phyloP scores from a whole-genome alignment of 2,888 invertebrate species.

The Unio delphinus region DNA sequence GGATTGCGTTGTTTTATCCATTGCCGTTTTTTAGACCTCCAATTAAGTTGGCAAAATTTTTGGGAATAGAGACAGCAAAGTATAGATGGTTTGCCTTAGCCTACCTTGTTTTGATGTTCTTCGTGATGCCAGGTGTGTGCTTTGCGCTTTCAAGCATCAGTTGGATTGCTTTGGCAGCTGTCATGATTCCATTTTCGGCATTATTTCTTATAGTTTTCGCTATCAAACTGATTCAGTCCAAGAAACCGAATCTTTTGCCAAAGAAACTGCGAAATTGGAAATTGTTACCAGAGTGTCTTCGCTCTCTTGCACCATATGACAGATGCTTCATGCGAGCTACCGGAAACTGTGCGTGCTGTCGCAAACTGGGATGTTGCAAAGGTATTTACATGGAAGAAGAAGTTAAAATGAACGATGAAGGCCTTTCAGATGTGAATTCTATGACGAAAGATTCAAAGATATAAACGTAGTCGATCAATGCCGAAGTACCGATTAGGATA shows the following conservation, averaged over 20 bases:
- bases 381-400: slow-evolving; percentile 1
- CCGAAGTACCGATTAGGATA: too few species aligned
- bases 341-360: slow-evolving; percentile 22
- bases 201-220: slow-evolving; percentile 51
- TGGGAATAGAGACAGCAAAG: slow-evolving; percentile 75
- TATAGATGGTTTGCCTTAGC: slow-evolving; percentile 76
- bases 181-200: slow-evolving; percentile 60
- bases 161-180: slow-evolving; percentile 51
- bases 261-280: slow-evolving; percentile 58
- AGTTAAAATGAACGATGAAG: too few species aligned
- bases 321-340: slow-evolving; percentile 13
- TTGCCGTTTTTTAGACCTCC: slow-evolving; percentile 74
- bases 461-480: too few species aligned
- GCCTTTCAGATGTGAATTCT: background rate
- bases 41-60: slow-evolving; percentile 72
- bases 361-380: slow-evolving; percentile 21
- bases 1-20: slow-evolving; percentile 75
- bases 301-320: slow-evolving; percentile 62
- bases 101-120: slow-evolving; percentile 69
- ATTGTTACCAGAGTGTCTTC: slow-evolving; percentile 57
- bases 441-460: background rate
- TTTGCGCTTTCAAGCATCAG: slow-evolving; percentile 64
- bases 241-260: slow-evolving; percentile 50
- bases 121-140: slow-evolving; percentile 58
- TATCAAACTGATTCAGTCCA: slow-evolving; percentile 62